Percentiles rank a stretch among this genome's conserved stretches.
Conservation (phyloP, 2,797 vertebrate species). For the Hippopotamyrus pictus region DNA sequence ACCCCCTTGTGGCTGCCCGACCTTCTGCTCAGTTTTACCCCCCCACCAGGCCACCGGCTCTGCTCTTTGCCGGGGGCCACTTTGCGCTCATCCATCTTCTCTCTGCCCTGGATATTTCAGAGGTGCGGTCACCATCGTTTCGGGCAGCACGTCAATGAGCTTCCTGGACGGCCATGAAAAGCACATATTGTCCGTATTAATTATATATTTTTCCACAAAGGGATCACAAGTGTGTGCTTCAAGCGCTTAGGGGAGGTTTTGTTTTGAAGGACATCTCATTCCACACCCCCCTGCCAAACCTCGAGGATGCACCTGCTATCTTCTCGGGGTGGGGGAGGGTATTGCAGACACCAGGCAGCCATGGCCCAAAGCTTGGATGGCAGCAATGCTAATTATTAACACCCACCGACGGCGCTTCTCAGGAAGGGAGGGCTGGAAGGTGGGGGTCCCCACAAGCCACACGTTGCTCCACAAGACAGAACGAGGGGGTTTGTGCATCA, state of each 20-base stretch:
- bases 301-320: conserved; percentile 40
- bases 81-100: neutral
- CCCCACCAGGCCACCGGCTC: neutral
- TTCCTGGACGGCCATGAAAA: neutral
- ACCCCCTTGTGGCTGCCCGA: conserved; percentile 39
- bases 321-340: conserved; percentile 5
- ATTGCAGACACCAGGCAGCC: conserved; percentile 24
- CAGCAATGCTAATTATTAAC: conserved; percentile 38
- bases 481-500: conserved; percentile 18
- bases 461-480: conserved; percentile 12
- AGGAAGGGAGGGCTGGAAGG: conserved; percentile 1
- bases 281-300: conserved; percentile 30
- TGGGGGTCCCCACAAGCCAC: conserved; percentile 9
- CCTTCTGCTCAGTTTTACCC: neutral
- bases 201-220: neutral
- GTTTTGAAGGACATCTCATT: neutral
- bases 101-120: neutral
- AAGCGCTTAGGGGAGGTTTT: neutral
- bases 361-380: neutral
- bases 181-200: neutral
- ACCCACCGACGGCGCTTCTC: conserved; percentile 10
- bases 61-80: neutral
- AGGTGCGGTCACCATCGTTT: neutral
- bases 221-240: neutral
- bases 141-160: neutral